Conservation (phyloP, 2,113 vertebrate genomes). For the Petrocephalus zakoni region DNA sequence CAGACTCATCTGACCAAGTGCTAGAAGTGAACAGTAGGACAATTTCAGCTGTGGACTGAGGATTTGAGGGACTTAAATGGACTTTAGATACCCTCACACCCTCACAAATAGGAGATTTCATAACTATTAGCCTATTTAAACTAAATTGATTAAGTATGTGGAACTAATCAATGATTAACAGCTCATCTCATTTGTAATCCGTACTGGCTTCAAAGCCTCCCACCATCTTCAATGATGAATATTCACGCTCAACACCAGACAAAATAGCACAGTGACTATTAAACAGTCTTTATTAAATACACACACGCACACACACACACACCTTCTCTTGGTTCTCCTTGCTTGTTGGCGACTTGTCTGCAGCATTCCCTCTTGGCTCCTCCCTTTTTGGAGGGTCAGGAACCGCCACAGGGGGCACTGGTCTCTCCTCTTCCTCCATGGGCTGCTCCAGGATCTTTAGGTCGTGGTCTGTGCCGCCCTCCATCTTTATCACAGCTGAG, state of each 20-base stretch:
- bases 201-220: background rate
- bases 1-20: background rate
- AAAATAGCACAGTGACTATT: background rate
- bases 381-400: constrained; percentile 55
- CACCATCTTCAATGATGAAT: background rate
- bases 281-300: too few species aligned
- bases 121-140: background rate
- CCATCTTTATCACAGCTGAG: constrained; percentile 90
- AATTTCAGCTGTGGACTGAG: background rate
- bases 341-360: constrained; percentile 46
- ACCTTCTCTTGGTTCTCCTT: constrained; percentile 57
- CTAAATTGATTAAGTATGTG: background rate
- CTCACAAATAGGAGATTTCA: background rate
- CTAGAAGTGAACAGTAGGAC: background rate
- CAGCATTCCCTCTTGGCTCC: constrained; percentile 38
- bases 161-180: background rate
- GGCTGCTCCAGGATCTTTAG: constrained; percentile 79
- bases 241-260: background rate
- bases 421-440: constrained; percentile 66
- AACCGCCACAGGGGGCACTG: constrained; percentile 15
- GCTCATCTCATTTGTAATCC: background rate
- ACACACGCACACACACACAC: background rate
- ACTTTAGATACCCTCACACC: too few species aligned
- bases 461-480: constrained; percentile 81
- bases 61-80: background rate